Evolutionary conservation across 2,797 vertebrate species (phyloP).

Genomic region (Acanthurus leucopareius): DNA sequence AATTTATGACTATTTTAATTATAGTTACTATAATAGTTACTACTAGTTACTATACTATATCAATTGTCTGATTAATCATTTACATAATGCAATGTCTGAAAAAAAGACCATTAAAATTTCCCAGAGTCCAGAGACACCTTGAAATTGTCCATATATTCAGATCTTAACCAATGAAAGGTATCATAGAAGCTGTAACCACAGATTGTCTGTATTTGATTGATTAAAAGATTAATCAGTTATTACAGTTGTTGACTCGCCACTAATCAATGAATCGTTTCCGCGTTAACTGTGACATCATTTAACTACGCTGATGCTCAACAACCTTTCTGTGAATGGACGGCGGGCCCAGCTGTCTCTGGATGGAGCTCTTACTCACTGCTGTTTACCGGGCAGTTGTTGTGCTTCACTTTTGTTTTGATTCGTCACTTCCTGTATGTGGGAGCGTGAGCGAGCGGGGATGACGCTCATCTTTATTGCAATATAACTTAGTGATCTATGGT

Average conservation of each 20-base stretch:
- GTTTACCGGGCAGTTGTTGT: constrained; percentile 36
- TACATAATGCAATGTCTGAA: neutral
- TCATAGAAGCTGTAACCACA: neutral
- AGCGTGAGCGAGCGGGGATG: constrained; percentile 51
- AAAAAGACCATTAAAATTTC: too few relatives aligned
- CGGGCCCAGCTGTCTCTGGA: constrained; percentile 39
- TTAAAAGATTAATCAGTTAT: neutral
- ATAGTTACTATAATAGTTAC: too few relatives aligned
- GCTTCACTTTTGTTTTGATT: constrained; percentile 47
- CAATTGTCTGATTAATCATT: neutral
- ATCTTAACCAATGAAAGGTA: neutral
- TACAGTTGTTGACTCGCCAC: neutral
- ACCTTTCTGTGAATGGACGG: constrained; percentile 18
- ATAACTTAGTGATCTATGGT: neutral
- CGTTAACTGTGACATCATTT: neutral
- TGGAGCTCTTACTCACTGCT: constrained; percentile 21
- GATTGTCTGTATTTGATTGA: neutral
- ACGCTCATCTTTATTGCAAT: constrained; percentile 24
- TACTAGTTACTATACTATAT: too few relatives aligned
- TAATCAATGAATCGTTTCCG: neutral
- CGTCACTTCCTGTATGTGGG: constrained; percentile 69
- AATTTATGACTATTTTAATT: neutral
- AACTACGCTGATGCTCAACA: neutral
- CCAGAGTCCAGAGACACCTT: neutral
- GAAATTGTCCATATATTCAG: too few relatives aligned